These are phyloP conservation scores for Antheraea mylitta DNA, from an alignment of 1,140 invertebrate species.

Conservation along the genomic window DNA sequence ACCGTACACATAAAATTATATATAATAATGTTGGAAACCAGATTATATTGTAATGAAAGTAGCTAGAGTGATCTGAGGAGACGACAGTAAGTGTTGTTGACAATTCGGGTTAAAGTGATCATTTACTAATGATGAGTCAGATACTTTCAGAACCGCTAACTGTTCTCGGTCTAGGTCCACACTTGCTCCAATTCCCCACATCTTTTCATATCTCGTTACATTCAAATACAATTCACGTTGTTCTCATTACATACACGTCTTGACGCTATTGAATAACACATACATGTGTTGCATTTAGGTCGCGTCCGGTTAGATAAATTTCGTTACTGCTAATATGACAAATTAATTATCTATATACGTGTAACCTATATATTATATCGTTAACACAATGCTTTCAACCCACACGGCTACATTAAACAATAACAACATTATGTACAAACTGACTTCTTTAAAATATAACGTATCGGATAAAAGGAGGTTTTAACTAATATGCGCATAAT, in stretches of 20 bases:
- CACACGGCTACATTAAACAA: slow-evolving; percentile 49
- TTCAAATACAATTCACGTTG: slow-evolving; percentile 40
- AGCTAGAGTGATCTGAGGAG: slow-evolving; percentile 31
- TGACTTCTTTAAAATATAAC: slow-evolving; percentile 39
- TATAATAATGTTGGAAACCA: slow-evolving; percentile 10
- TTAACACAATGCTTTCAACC: slow-evolving; percentile 30
- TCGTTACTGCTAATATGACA: not conserved
- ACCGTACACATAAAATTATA: not conserved
- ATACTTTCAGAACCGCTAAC: slow-evolving; percentile 44
- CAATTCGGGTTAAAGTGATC: slow-evolving; percentile 53
- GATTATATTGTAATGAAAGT: slow-evolving; percentile 25
- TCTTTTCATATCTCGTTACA: slow-evolving; percentile 58
- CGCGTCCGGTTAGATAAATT: slow-evolving; percentile 8
- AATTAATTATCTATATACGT: slow-evolving; percentile 7
- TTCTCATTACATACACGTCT: slow-evolving; percentile 33
- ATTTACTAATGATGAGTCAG: slow-evolving; percentile 55
- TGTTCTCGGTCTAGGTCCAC: slow-evolving; percentile 55
- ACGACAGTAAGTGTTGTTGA: slow-evolving; percentile 32
- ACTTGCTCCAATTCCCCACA: slow-evolving; percentile 63
- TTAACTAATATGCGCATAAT: slow-evolving; percentile 34
- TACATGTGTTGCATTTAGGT: slow-evolving; percentile 22
- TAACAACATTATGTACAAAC: slow-evolving; percentile 43
- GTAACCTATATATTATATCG: slow-evolving; percentile 30
- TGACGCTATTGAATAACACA: slow-evolving; percentile 22
- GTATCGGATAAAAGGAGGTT: slow-evolving; percentile 36